These are phyloP conservation scores for Pseudomyrmex pallidus DNA, from an alignment of 1,140 invertebrate genomes.

Conservation along the genomic window DNA sequence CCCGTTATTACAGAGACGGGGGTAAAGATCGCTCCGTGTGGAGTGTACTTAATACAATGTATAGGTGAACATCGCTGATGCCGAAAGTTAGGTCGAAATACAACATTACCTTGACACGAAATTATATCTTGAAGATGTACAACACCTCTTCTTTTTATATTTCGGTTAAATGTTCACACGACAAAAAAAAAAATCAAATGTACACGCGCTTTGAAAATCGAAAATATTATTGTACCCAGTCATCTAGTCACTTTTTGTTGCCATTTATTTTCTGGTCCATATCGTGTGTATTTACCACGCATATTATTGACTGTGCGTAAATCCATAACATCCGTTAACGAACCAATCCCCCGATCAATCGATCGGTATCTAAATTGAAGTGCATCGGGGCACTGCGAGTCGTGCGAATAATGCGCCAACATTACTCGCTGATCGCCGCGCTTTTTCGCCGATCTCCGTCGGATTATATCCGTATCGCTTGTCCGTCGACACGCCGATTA, in stretches of 20 bases:
- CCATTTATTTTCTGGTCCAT: background rate
- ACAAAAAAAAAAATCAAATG: background rate
- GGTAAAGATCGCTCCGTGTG: conserved; percentile 6
- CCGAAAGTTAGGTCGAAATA: conserved; percentile 10
- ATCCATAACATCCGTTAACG: conserved; percentile 38
- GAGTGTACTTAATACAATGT: conserved; percentile 3
- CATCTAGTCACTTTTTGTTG: background rate
- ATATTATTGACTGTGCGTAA: conserved; percentile 46
- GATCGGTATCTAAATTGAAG: conserved; percentile 56
- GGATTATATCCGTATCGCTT: conserved; percentile 65
- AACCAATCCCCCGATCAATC: conserved; percentile 15
- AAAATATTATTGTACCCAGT: background rate
- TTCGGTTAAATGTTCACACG: background rate
- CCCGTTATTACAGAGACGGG: conserved; percentile 39
- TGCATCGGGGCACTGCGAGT: conserved; percentile 21
- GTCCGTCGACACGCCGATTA: conserved; percentile 57
- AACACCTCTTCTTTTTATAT: too few relatives aligned
- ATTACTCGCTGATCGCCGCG: conserved; percentile 61
- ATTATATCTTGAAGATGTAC: too few relatives aligned
- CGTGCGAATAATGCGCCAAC: conserved; percentile 54
- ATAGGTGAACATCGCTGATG: background rate
- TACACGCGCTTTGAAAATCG: background rate
- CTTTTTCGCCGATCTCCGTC: conserved; percentile 65
- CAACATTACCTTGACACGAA: background rate
- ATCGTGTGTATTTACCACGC: background rate